Evolutionary conservation across 1,140 invertebrate species (phyloP), one percentile per base, ranked within the genome.

Genomic region (Zaprionus nigranus): DNA sequence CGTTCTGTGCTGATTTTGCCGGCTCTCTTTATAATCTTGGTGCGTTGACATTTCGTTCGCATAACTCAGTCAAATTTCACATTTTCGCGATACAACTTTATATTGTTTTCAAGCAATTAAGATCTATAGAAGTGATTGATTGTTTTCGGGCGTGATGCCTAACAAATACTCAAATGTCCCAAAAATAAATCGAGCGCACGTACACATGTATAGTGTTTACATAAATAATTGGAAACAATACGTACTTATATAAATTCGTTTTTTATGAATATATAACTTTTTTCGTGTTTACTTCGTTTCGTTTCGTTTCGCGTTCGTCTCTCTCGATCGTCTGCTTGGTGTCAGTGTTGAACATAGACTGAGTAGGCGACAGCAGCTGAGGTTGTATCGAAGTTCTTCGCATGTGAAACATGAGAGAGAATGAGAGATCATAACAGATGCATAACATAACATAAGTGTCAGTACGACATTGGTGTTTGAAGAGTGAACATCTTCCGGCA

Each of bases 41-140:
- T 36, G 5, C 36, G 36, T 46, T 46, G 40, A 46, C 40, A n/a
- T 46, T 24, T 24, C 53, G 53, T 22, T 51, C 6, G 11, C 60
- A 28, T 24, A 46, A 34, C 5, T 34, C 2, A 1, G 36, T 28
- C n/a, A 2, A 17, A 7, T 5, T 62, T 51, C 17, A 17, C n/a
- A 49, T 22, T 22, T 7, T 61, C 22, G n/a, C 24, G 1, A 34
- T 53, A 17, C 11, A 38, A 49, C 12, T 5, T 22, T 66, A 17
- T 26, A 17, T 9, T 38, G 38, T 22, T 49, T 67, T 67, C 49
- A 17, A 66, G 67, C 53, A 82, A 82, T 82, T 82, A 49, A 86
- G 56, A 17, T 59, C 59, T 88, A 78, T 77, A 66, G 71, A 66
- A 71, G 46, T 68, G 46, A 24, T 2, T 30, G 49, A 38, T 38